Evolutionary conservation across 2,113 vertebrate genomes (phyloP).

Genomic region (Grus americana): DNA sequence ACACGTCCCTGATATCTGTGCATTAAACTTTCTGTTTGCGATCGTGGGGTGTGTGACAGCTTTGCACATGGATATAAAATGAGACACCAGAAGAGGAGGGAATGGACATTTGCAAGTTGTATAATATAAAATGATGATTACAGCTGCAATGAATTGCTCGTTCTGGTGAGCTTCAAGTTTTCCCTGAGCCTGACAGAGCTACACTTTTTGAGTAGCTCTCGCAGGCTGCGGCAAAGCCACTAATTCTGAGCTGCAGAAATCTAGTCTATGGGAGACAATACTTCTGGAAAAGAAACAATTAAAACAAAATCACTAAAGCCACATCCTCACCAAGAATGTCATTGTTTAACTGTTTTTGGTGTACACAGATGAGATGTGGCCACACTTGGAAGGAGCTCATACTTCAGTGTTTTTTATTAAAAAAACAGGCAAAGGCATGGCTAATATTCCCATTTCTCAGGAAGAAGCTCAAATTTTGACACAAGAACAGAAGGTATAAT

Average conservation of each 20-base stretch:
- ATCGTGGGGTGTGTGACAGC: constrained; percentile 29
- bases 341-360: constrained; percentile 36
- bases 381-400: not conserved
- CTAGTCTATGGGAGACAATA: constrained; percentile 10
- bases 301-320: constrained; percentile 45
- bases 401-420: not conserved
- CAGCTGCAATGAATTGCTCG: not conserved
- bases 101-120: constrained; percentile 35
- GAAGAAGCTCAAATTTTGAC: not conserved
- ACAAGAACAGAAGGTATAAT: not conserved
- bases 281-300: constrained; percentile 57
- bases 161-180: constrained; percentile 28
- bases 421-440: not conserved
- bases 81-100: constrained; percentile 29
- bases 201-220: not conserved
- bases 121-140: constrained; percentile 41
- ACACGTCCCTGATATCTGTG: constrained; percentile 52
- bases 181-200: not conserved
- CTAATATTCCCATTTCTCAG: not conserved
- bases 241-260: constrained; percentile 51
- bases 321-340: constrained; percentile 53
- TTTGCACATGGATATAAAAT: constrained; percentile 34
- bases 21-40: constrained; percentile 52
- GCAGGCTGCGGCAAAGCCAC: not conserved
- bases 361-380: not conserved